Base-by-base conservation (phyloP, 1,140 invertebrate genomes). In the Dendrolimus kikuchii region DNA sequence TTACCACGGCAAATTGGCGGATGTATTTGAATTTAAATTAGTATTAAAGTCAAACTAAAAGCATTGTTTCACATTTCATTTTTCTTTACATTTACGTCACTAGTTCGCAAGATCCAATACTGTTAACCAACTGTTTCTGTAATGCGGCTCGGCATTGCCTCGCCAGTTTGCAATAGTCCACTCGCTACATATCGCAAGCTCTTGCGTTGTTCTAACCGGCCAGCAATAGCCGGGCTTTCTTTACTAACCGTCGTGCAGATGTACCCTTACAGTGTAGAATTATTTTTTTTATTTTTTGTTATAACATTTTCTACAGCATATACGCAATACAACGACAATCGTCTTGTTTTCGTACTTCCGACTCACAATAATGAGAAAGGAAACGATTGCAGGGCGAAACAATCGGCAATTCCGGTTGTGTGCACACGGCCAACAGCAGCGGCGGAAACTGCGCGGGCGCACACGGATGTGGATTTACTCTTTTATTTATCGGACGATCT, bases 371-470 rank as follows among this genome's bases (percentile, higher is more conserved):
- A 78, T 76, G 65, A 74, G 64, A 53, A 23, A 79, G 79, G 78
- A 85, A 85, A 62, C 77, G 74, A 73, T 69, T 79, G 78, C 75
- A 69, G 61, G 65, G 62, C 71, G 69, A 74, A 80, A 83, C 77
- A 83, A 83, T 78, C 66, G 72, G 60, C 51, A 60, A 81, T 81
- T 81, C 79, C 78, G 80, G 77, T 69, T 68, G 75, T 70, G 71
- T 70, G 62, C 67, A 57, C 53, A 64, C 61, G 56, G 23, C 23
- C 23, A 23, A 23, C 23, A 23, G 23, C 23, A 23, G 55, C 69
- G 70, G 66, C 81, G 81, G 81, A 84, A 82, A 71, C 81, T 68
- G 81, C 57, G 68, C 64, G 63, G 68, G 68, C 71, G 71, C 67
- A 72, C 55, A 65, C 76, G 79, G 80, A 81, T 81, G 74, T 76